A percentile compares a stretch with the other conserved stretches of the same genome.
phyloP scores from a whole-genome alignment of 1,140 invertebrate species.

The Hormaphis cornu region DNA sequence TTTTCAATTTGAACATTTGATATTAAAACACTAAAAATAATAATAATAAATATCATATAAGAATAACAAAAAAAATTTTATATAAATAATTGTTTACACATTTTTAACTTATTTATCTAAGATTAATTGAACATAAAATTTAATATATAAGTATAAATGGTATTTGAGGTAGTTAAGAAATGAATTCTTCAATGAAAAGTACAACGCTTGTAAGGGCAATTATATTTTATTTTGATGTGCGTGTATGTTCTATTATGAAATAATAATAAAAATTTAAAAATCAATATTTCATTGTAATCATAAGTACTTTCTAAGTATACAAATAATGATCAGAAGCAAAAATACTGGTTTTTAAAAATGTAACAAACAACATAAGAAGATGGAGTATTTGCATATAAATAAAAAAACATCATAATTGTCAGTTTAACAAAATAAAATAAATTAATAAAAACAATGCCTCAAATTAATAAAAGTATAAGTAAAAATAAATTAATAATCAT shows the following conservation, averaged over 20 bases:
- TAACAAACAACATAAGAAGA: slow-evolving; percentile 12
- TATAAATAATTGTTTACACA: not conserved
- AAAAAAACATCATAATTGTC: not conserved
- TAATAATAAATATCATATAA: not conserved
- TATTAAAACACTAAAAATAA: not conserved
- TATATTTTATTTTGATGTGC: not conserved
- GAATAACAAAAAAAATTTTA: not conserved
- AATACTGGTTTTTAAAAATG: slow-evolving; percentile 4
- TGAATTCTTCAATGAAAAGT: not conserved
- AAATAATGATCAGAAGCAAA: too few species aligned
- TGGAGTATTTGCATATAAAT: slow-evolving; percentile 5
- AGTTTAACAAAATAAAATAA: slow-evolving; percentile 6
- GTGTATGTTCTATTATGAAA: not conserved
- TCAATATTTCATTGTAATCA: not conserved
- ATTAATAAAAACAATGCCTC: slow-evolving; percentile 5
- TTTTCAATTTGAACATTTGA: not conserved
- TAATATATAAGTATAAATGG: not conserved
- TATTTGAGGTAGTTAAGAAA: slow-evolving; percentile 20
- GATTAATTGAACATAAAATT: not conserved
- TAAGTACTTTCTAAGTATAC: not conserved
- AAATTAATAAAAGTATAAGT: not conserved
- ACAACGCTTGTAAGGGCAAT: not conserved
- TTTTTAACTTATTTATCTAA: not conserved
- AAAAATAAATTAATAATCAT: slow-evolving; percentile 17
- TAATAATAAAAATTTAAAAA: not conserved